Evolutionary conservation across 2,113 vertebrate genomes (phyloP).

Genomic region (Miniopterus natalensis): DNA sequence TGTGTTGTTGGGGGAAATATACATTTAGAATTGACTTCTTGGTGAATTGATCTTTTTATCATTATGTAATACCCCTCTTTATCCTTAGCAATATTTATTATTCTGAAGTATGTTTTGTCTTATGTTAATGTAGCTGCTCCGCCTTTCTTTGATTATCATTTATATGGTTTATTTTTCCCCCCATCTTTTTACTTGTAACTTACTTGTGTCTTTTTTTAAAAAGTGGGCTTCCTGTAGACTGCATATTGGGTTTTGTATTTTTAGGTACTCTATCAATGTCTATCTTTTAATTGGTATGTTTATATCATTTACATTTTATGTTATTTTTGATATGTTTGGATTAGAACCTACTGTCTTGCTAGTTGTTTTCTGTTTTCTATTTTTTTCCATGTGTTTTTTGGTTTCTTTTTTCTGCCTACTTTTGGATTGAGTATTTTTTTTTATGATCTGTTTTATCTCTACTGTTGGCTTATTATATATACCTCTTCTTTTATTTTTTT

Average conservation of each 20-base stretch:
- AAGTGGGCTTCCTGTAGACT: not conserved
- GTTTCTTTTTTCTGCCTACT: not conserved
- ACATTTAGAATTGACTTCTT: conserved; percentile 18
- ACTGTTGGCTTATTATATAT: not conserved
- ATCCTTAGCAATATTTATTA: not conserved
- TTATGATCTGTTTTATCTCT: conserved; percentile 30
- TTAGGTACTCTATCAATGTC: not conserved
- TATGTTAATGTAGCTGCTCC: not conserved
- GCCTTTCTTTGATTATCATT: not conserved
- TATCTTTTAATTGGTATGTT: conserved; percentile 29
- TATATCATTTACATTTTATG: conserved; percentile 21
- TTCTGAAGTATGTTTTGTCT: conserved; percentile 16
- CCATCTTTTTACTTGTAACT: not conserved
- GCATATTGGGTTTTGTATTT: conserved; percentile 5
- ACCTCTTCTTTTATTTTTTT: conserved; percentile 8
- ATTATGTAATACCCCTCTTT: not conserved
- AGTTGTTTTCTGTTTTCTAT: conserved; percentile 34
- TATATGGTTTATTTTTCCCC: not conserved
- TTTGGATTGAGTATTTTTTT: not conserved
- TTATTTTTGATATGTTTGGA: conserved; percentile 30
- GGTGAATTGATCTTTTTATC: not conserved
- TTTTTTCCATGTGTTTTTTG: not conserved
- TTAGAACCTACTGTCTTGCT: conserved; percentile 32
- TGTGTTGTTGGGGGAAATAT: not conserved
- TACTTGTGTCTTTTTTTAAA: not conserved